Conservation (phyloP, 1,140 invertebrate genomes). For the Parasteatoda tepidariorum region DNA sequence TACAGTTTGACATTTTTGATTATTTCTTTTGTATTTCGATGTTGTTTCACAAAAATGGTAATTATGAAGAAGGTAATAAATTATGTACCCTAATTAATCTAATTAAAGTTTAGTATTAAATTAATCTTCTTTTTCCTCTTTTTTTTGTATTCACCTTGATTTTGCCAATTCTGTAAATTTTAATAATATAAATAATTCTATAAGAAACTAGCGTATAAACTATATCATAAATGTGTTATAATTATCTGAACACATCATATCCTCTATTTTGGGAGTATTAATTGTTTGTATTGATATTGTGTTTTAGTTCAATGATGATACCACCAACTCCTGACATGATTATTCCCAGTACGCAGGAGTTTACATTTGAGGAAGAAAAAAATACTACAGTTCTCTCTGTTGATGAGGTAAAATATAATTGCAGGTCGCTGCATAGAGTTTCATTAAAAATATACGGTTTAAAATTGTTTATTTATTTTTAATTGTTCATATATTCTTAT, state of each 20-base stretch:
- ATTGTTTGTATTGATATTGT: not conserved
- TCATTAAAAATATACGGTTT: not conserved
- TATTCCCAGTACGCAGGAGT: slow-evolving; percentile 13
- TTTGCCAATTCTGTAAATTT: not conserved
- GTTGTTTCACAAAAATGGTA: no score
- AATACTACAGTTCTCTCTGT: not conserved
- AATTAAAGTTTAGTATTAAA: no score
- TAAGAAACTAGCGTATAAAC: not conserved
- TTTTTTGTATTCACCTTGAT: not conserved
- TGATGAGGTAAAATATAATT: not conserved
- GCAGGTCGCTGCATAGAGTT: not conserved
- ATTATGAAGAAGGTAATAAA: no score
- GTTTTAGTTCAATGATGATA: slow-evolving; percentile 25
- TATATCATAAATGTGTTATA: not conserved
- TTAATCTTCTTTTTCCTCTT: no score
- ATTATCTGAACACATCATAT: not conserved
- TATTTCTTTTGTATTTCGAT: no score
- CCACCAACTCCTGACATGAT: slow-evolving; percentile 33
- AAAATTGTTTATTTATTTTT: not conserved
- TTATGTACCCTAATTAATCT: no score
- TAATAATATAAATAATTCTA: no score
- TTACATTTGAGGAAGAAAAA: not conserved
- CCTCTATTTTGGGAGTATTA: not conserved
- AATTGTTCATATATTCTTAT: not conserved
- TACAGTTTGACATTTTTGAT: no score